Evolutionary conservation across 2,113 vertebrate genomes (phyloP).

Genomic region (Psittacus erithacus): DNA sequence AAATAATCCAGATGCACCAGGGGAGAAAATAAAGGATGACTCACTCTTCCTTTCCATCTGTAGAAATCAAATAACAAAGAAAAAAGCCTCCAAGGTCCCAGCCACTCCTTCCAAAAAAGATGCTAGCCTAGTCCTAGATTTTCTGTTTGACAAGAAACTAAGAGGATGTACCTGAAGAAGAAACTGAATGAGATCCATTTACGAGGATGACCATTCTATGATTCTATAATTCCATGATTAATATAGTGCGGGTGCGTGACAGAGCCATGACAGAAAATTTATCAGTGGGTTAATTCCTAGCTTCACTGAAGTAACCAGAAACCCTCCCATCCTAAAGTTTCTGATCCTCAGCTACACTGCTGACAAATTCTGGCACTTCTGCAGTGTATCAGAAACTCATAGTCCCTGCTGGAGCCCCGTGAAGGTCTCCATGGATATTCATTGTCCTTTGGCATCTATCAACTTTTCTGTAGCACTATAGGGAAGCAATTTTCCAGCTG

Average conservation of each 20-base stretch:
- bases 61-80: neutral
- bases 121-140: neutral
- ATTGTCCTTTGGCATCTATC: neutral
- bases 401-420: accelerated
- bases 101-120: neutral
- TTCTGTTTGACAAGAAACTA: neutral
- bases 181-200: neutral
- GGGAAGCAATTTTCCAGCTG: constrained; percentile 38
- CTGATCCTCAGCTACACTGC: neutral
- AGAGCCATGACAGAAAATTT: neutral
- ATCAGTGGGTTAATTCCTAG: neutral
- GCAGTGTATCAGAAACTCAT: neutral
- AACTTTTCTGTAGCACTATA: neutral
- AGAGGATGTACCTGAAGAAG: neutral
- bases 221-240: neutral
- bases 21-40: neutral
- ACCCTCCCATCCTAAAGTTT: neutral
- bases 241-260: neutral
- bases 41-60: neutral
- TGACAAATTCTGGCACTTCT: neutral
- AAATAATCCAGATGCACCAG: neutral
- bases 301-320: neutral
- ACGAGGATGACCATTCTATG: neutral
- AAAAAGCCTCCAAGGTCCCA: neutral
- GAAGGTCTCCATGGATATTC: neutral